Evolutionary conservation across 2,797 vertebrate genomes (phyloP), one percentile per base, ranked within the genome.

Genomic region (Neoniphon sammara): DNA sequence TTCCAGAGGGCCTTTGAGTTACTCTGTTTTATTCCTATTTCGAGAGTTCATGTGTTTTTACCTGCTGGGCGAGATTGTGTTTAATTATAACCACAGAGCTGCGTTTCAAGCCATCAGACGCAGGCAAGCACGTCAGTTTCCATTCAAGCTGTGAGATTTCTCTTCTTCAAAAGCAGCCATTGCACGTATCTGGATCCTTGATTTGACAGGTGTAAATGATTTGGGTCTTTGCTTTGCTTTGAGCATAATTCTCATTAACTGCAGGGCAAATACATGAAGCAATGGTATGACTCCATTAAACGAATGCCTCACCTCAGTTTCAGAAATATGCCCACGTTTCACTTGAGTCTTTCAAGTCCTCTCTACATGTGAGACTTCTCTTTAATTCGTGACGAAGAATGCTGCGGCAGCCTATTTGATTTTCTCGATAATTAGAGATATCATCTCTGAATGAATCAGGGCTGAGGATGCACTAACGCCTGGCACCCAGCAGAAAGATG

Each of bases 81-180:
- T 47, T 23, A 21, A 34, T 72, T 67, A 66, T 11, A 65, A 36
- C 8, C 18, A 39, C 36, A 17, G 10, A 9, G 8, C 31, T 1
- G 2, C 11, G 39, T 70, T 65, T 54, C 25, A 39, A 36, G 17
- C 44, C 21, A 55, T 44, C 61, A 72, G 44, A 73, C 75, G 69
- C 66, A 73, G 18, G 82, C 53, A 31, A 34, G 20, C 27, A 63
- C 61, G 70, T 77, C 47, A 46, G 42, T 23, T 23, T 54, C 20
- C 42, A 20, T 68, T 54, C 62, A 62, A 42, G 47, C 58, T 66
- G 27, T 31, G 27, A 50, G 31, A 58, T 7, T 5, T 27, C 15
- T 81, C 61, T 0, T 5, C 66, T 75, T 78, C 31, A 47, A 82
- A 89, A 66, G 58, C 60, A 82, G 56, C 65, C 59, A 57, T 68